These are phyloP conservation scores for Scleropages formosus DNA, from an alignment of 2,797 vertebrate species.

Conservation along the genomic window DNA sequence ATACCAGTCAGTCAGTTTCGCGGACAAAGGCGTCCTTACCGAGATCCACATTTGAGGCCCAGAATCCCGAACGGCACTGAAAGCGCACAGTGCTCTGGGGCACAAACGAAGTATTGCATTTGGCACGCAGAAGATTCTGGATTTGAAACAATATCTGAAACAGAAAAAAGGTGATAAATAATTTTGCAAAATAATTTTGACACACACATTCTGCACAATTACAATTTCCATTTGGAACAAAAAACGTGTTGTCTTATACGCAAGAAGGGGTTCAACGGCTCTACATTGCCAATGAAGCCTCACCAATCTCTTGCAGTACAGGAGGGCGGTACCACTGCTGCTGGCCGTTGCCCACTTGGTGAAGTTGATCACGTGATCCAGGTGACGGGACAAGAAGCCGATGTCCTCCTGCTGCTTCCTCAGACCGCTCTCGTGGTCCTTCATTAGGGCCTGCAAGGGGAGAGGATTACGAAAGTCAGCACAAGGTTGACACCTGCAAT, in stretches of 20 bases:
- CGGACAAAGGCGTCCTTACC: constrained; percentile 54
- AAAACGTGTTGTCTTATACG: not conserved
- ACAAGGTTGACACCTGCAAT: not conserved
- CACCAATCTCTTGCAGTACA: constrained; percentile 97
- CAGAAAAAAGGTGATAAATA: not conserved
- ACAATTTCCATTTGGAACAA: not conserved
- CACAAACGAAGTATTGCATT: constrained; percentile 69
- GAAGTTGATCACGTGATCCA: constrained; percentile 94
- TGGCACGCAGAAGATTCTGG: constrained; percentile 73
- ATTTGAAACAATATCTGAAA: constrained; percentile 75
- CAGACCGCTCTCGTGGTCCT: constrained; percentile 82
- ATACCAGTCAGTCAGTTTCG: not conserved
- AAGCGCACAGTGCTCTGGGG: constrained; percentile 74
- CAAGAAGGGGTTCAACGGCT: not conserved
- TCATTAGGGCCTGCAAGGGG: constrained; percentile 69
- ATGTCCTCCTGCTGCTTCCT: constrained; percentile 90
- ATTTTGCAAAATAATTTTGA: not conserved
- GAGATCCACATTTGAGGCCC: constrained; percentile 76
- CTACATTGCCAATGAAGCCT: constrained; percentile 33
- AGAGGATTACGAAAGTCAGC: not conserved
- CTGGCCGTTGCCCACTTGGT: constrained; percentile 91
- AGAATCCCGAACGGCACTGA: constrained; percentile 74
- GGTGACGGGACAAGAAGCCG: constrained; percentile 79
- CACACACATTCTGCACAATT: not conserved
- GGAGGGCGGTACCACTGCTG: constrained; percentile 86